Evolutionary conservation across 2,888 invertebrate species (phyloP), one percentile per base, ranked within the genome.

Genomic region (Cheilosia scutellata): DNA sequence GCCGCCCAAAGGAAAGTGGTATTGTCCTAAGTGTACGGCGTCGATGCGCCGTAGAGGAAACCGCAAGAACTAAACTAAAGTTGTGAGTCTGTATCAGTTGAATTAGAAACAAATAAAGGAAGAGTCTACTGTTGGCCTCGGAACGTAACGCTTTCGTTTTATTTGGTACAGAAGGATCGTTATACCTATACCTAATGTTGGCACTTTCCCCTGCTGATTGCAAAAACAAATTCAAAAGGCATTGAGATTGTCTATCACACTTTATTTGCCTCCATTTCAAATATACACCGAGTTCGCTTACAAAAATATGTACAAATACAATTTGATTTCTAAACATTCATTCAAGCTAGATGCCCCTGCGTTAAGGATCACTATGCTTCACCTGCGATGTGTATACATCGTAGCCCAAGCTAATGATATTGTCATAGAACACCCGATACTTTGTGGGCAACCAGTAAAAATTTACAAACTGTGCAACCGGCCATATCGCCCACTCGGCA

Each of bases 1-100:
- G 72, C 97, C 98, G 53, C 99, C 99, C 0, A 98, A 98, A 92
- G 98, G 99, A 74, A 99, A 99, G 92, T 99, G 99, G 99, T 99
- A 97, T 92, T 99, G 99, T 92, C 98, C 98, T 0, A 97, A 97
- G 90, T 99, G 99, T 92, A 96, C 96, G 75, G 95, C 95, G 87
- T 96, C 96, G 80, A 97, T 97, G 96, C 96, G 96, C 87, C 95
- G 97, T 88, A 95, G 97, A 80, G 95, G 96, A 53, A 95, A 96
- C 90, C 94, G 97, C 88, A 96, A 96, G 93, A 96, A 96, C 92
- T 96, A 93, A 89, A 27, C 20, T 37, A 80, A 55, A 11, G 16
- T 27, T 47, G 16, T 47, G 16, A 9, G 53, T 47, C 53, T 31
- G 20, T 31, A 25, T 60, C 13, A 60, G n/a, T 49, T 47, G 51